Percentiles rank a stretch among this genome's conserved stretches.
Evolutionary conservation across 1,140 invertebrate species (phyloP).

Genomic region (Magallana ariakensis): DNA sequence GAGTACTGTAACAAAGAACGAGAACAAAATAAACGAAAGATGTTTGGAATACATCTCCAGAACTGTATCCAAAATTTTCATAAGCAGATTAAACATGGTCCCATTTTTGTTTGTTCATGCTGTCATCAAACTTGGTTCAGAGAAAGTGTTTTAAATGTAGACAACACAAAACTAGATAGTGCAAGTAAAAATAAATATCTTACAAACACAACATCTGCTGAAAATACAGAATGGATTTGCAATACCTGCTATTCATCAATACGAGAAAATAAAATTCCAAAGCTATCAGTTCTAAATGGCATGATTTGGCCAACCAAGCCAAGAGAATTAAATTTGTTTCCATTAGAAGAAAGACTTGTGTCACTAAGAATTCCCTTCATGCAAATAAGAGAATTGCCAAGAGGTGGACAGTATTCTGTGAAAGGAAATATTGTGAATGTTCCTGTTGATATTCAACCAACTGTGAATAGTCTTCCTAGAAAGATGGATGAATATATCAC

Average conservation of each 20-base stretch:
- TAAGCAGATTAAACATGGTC: constrained; percentile 24
- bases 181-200: neutral
- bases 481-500: constrained; percentile 46
- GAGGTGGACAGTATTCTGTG: constrained; percentile 28
- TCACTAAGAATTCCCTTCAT: constrained; percentile 44
- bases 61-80: constrained; percentile 43
- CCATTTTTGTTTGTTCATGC: constrained; percentile 39
- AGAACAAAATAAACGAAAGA: neutral
- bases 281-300: constrained; percentile 32
- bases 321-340: constrained; percentile 25
- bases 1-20: constrained; percentile 14
- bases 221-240: constrained; percentile 44
- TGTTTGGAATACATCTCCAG: neutral
- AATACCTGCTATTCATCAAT: constrained; percentile 8
- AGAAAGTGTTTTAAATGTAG: neutral
- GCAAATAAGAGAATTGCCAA: constrained; percentile 41
- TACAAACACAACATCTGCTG: constrained; percentile 30
- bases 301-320: constrained; percentile 38
- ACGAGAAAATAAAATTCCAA: constrained; percentile 37
- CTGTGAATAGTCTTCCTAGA: constrained; percentile 53
- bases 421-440: constrained; percentile 47
- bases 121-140: constrained; percentile 46
- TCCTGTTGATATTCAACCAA: constrained; percentile 43
- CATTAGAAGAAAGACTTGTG: constrained; percentile 46
- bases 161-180: neutral